Base-by-base conservation (phyloP, 1,140 invertebrate species). In the Pseudomyrmex concolor region DNA sequence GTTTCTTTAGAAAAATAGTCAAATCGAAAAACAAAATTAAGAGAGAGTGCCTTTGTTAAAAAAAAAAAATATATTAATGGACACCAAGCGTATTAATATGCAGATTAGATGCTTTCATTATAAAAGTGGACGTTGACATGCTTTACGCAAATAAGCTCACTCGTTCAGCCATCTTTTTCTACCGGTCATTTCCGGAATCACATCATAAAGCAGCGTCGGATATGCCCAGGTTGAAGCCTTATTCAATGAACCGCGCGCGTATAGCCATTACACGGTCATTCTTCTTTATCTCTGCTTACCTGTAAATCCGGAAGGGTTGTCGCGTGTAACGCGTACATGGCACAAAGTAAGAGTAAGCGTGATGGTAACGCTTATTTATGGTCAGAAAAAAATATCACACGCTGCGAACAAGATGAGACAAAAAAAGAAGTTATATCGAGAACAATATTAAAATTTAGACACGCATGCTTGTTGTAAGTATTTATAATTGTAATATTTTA, bases 221-320 rank as follows among this genome's bases (percentile, higher is more conserved):
- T 57, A 57, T 57, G 15, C 43, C n/a, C 13, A 34, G 25, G 34
- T 34, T 45, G 19, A 67, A 67, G 57, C 17, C 55, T 68, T 68
- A 68, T 78, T 68, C 13, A 68, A 78, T 59, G 17, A 67, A 45
- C 7, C 50, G 7, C 19, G 7, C 19, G 17, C 19, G 43, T 68
- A 68, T 68, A 68, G 51, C 51, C 43, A n/a, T 78, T 48, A 67
- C 13, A 68, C 12, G 51, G 15, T 68, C 17, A 78, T 78, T 78
- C 25, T 78, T 78, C 63, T 68, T 68, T 43, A 68, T 78, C 17
- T 8, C 63, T 78, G 43, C 13, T 68, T 78, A 57, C 63, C 54
- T 67, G 59, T 78, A 78, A 78, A 78, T 68, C 54, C 34, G 43
- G 34, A 68, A 78, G 34, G 43, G 43, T 68, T 78, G 74, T 78